Evolutionary conservation across 2,888 invertebrate genomes (phyloP), one percentile per base, ranked within the genome.

Genomic region (Amorpha juglandis): DNA sequence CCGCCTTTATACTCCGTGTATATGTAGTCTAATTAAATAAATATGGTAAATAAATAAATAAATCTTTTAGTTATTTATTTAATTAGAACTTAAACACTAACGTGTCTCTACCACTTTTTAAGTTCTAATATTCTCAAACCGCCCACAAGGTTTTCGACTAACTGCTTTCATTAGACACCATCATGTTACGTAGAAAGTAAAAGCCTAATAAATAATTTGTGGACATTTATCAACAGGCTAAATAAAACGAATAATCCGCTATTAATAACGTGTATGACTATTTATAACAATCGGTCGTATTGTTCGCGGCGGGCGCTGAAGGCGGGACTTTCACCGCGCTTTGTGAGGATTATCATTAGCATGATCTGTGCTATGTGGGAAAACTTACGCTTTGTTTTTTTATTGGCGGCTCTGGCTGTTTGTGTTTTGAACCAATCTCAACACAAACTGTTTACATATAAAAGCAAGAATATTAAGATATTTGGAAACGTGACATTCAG

Each of bases 241-340:
- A 58, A 58, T 42, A 58, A 58, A 19, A 19, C 16, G 38, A 38
- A 38, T 58, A 58, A 58, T 58, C 58, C 42, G 19, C 63, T 64
- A 65, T 63, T 38, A 64, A 72, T 69, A 69, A 67, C 70, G 70
- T 67, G 67, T 70, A 66, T 65, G 47, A 70, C 80, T 77, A 83
- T 84, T 82, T 81, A 81, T 82, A 83, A 80, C 78, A 82, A 83
- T 84, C 81, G 81, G 79, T 77, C 74, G 78, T 72, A 83, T 79
- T 80, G 78, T 80, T 53, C 21, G 45, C 63, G 51, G 6, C 19
- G 50, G 8, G n/a, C n/a, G n/a, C n/a, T n/a, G n/a, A n/a, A n/a
- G 74, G 70, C 74, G 74, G 38, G 52, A 53, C 58, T 58, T 58
- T 58, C 58, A 58, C 58, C 42, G n/a, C 8, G 38, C 58, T 42